Evolutionary conservation across 2,113 vertebrate species (phyloP), one percentile per base, ranked within the genome.

Genomic region (Marmota flaviventris): DNA sequence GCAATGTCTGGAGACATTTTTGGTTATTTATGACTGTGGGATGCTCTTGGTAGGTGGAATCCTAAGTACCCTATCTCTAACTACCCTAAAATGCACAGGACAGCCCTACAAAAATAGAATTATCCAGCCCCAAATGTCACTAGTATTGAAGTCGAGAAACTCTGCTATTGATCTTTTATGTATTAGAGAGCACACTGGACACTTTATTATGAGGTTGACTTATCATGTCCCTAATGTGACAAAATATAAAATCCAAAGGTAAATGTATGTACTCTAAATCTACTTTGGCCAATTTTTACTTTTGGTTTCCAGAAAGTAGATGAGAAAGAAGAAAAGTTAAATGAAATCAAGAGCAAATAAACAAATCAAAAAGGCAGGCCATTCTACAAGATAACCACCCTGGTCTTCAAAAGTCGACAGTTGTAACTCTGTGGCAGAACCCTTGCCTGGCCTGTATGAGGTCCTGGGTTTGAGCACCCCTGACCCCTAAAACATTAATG

Each of bases 181-280:
- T 4, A 0, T 61, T 25, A 69, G 73, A 63, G 53, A 53, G 6
- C 27, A 42, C 69, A 34, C 73, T 61, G 77, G 67, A 53, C 25
- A 67, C 9, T 76, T 32, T 27, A n/a, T 72, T 72, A 70, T 5
- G 4, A 96, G 17, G 10, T n/a, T 51, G 22, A 72, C 39, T 88
- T 22, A 51, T 27, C 34, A 56, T 69, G 37, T 75, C 25, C n/a
- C 27, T 75, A 18, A 82, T 82, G 5, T 86, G 75, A 83, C 10
- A 51, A 63, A 82, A 78, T 53, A 91, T 27, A 79, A 91, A 91
- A 83, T 53, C 85, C 34, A 93, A 58, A 91, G 10, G 18, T 92
- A 82, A 84, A 37, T 85, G 34, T 37, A 25, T 85, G 76, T 83
- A 75, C 4, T 18, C 32, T 63, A 81, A 70, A 79, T 51, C 78